Base-by-base conservation (phyloP, 2,888 invertebrate species). In the Melieria omissa region DNA sequence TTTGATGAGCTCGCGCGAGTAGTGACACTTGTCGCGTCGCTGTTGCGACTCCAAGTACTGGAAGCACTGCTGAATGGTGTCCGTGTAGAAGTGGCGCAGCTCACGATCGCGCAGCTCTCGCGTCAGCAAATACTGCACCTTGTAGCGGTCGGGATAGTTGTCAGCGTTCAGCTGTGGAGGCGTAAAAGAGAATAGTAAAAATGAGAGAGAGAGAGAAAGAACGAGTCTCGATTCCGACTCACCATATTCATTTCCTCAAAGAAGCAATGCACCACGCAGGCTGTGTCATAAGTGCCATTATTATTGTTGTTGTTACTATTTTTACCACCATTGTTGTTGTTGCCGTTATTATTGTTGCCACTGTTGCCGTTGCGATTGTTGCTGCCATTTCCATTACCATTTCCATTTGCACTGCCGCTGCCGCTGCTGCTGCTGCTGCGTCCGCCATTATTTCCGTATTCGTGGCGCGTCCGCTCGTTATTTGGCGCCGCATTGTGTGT, bases 21-120 rank as follows among this genome's bases (percentile, higher is more conserved):
- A 92, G 65, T 89, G 88, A 79, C 93, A 94, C 76, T 91, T 90
- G 10, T 92, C 90, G 75, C 88, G 88, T 45, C 88, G 85, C 44
- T 88, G 88, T 61, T 89, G 88, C 76, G 88, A 90, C 29, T 86
- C 88, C 62, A 92, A 78, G 77, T 91, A 89, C 77, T 91, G 91
- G 78, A 93, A 93, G 79, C 94, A 94, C 76, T 93, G 92, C 75
- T 91, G 90, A 61, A 92, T 89, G 0, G 92, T 90, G 81, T 93
- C 92, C 78, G 91, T 90, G 4, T 93, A 86, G 78, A 93, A 93
- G 81, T 92, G 92, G 41, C 88, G 89, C 0, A 93, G 79, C 75
- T 92, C 92, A 54, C 90, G 89, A 82, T 91, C 90, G 12, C 89
- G 89, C 1, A 91, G 88, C 72, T 91, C 90, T 81, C 90, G 91